These are phyloP conservation scores for Caenorhabditis wallacei DNA, from an alignment of 2,888 invertebrate genomes.

Conservation along the genomic window DNA sequence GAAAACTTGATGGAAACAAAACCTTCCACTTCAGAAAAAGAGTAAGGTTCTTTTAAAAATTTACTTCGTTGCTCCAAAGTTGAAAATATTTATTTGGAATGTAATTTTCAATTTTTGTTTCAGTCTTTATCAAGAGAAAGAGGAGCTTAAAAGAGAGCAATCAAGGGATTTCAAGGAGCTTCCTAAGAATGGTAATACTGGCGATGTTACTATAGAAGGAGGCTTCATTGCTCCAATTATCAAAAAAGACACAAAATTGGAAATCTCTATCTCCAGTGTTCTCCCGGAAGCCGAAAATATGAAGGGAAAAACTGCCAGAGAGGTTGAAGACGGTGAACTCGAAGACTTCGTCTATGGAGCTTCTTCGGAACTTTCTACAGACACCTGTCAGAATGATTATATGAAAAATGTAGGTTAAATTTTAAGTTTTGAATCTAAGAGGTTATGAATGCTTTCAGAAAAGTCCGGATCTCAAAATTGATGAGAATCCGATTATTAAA, in stretches of 20 bases:
- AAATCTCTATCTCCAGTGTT: conserved; percentile 24
- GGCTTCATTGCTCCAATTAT: conserved; percentile 5
- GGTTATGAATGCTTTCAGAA: too few relatives aligned
- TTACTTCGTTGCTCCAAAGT: too few relatives aligned
- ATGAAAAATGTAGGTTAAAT: background rate
- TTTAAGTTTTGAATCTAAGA: too few relatives aligned
- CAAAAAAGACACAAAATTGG: conserved; percentile 24
- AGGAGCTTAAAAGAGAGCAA: background rate
- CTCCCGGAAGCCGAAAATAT: background rate
- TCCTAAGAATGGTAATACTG: background rate
- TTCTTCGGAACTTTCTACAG: background rate
- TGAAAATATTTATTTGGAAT: background rate
- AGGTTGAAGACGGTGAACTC: conserved; percentile 53
- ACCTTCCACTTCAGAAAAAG: background rate
- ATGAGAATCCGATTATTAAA: background rate
- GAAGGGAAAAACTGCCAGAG: background rate
- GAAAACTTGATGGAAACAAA: background rate
- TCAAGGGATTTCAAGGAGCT: background rate
- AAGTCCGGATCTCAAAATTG: background rate
- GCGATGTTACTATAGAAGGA: background rate
- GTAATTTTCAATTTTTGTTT: too few relatives aligned
- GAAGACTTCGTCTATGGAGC: conserved; percentile 30
- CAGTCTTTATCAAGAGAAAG: too few relatives aligned
- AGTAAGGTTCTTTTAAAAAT: conserved; percentile 20
- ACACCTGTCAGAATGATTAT: background rate